phyloP scores from a whole-genome alignment of 2,113 vertebrate species.

The Scytalopus superciliaris region DNA sequence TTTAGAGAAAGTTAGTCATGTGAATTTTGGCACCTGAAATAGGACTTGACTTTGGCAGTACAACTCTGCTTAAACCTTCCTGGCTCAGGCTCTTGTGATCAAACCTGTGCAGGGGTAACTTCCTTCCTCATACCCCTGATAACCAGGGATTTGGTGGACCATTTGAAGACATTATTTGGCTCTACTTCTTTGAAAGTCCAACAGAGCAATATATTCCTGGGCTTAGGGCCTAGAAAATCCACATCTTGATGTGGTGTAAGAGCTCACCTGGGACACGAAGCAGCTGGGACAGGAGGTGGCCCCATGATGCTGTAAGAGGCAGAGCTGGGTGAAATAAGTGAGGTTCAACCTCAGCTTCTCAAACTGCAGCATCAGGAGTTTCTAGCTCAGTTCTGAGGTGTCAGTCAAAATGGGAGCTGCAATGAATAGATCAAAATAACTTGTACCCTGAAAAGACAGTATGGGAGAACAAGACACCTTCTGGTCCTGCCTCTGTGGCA shows the following conservation, averaged over 20 bases:
- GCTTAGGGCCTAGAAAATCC: background rate
- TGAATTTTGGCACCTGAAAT: background rate
- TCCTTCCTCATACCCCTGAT: background rate
- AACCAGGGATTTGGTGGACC: background rate
- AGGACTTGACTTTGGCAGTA: background rate
- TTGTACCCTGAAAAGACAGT: background rate
- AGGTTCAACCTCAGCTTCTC: background rate
- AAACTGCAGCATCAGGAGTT: background rate
- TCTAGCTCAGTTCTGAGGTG: background rate
- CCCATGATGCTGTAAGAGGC: background rate
- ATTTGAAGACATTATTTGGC: background rate
- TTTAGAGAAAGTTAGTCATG: background rate
- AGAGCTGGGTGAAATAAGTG: background rate
- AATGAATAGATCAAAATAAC: background rate
- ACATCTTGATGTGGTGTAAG: background rate
- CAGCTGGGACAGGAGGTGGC: background rate
- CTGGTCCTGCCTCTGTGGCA: constrained; percentile 33
- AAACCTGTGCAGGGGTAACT: background rate
- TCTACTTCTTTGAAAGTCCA: background rate
- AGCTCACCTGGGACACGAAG: background rate
- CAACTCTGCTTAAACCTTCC: background rate
- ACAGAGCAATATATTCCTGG: background rate
- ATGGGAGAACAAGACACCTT: background rate
- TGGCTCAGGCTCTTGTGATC: background rate
- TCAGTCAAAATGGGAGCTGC: background rate